Conservation (phyloP, 2,797 vertebrate species). For the Tadarida brasiliensis region DNA sequence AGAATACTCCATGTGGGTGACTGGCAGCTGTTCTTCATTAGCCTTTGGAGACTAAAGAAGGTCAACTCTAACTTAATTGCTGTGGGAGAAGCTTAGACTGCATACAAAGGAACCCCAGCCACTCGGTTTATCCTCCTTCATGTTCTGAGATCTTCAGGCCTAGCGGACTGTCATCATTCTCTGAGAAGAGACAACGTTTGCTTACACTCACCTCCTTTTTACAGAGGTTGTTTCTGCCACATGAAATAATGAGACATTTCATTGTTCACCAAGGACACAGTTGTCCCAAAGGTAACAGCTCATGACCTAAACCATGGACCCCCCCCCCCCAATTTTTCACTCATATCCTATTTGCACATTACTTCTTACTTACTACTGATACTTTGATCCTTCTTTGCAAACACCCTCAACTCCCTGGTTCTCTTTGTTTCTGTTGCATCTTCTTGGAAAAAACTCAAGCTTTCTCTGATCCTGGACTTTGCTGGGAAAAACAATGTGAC, state of each 20-base stretch:
- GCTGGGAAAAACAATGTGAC: not conserved
- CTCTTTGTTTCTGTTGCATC: not conserved
- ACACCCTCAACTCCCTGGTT: not conserved
- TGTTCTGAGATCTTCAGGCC: not conserved
- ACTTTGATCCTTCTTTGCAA: not conserved
- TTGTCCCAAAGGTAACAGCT: not conserved
- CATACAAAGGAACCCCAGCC: not conserved
- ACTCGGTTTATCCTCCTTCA: not conserved
- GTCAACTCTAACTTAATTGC: conserved; percentile 63
- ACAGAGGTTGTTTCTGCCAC: not conserved
- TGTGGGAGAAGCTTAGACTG: not conserved
- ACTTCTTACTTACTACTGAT: not conserved
- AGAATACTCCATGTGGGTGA: not conserved
- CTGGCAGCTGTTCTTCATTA: conserved; percentile 69
- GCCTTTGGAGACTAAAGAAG: conserved; percentile 53
- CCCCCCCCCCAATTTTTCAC: not conserved
- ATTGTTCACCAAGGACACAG: not conserved
- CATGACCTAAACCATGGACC: accelerated
- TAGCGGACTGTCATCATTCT: not conserved
- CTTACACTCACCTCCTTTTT: not conserved
- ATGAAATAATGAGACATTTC: not conserved
- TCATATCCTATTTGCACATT: not conserved
- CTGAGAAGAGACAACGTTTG: not conserved
- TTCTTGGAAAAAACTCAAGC: not conserved
- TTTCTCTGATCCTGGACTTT: not conserved